A percentile compares a stretch with the other conserved stretches of the same genome.
phyloP scores from a whole-genome alignment of 2,113 vertebrate genomes.

The Erpornis zantholeuca region DNA sequence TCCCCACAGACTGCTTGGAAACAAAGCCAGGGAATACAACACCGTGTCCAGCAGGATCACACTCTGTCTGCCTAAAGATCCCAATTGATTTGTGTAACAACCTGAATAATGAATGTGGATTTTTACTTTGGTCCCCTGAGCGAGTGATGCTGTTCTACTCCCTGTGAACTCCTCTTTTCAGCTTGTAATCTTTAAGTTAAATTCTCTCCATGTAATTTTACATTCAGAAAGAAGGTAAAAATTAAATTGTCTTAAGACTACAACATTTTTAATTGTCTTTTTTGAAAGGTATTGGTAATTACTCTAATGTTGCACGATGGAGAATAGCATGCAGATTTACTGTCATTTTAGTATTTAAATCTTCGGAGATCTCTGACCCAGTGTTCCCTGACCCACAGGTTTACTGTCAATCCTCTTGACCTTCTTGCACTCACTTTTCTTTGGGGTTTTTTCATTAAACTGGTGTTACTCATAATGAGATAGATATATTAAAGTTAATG shows the following conservation, averaged over 20 bases:
- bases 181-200: background rate
- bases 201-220: background rate
- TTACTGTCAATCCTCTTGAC: background rate
- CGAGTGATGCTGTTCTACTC: background rate
- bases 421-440: background rate
- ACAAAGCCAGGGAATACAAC: background rate
- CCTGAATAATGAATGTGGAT: background rate
- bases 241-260: background rate
- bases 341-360: background rate
- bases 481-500: background rate
- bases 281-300: background rate
- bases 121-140: background rate
- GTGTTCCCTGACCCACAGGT: background rate
- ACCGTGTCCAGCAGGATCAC: background rate
- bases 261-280: background rate
- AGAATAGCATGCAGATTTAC: background rate
- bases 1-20: background rate
- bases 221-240: background rate
- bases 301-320: rapidly evolving
- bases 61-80: background rate
- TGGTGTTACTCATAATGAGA: background rate
- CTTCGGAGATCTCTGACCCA: background rate
- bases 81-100: background rate
- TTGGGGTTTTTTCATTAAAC: background rate
- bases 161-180: background rate